Evolutionary conservation across 1,140 invertebrate species (phyloP).

Genomic region (Drosophila sucinea): DNA sequence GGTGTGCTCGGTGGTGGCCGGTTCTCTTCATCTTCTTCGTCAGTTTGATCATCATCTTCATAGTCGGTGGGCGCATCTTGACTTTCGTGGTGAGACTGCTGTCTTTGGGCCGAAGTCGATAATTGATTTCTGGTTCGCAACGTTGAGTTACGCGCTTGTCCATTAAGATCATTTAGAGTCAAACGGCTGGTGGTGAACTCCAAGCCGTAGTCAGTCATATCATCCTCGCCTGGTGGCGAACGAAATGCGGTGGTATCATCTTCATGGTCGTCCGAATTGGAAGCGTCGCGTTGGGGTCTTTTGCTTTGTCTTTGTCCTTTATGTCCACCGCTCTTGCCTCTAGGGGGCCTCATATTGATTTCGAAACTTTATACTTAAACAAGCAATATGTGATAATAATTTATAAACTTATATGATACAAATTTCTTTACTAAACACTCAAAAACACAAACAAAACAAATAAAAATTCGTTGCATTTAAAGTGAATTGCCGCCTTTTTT

Average conservation of each 20-base stretch:
- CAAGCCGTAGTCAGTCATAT: slow-evolving; percentile 63
- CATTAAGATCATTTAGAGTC: neutral
- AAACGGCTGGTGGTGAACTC: slow-evolving; percentile 60
- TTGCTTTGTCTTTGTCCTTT: neutral
- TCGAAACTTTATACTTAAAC: neutral
- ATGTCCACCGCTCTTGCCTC: neutral
- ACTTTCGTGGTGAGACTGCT: neutral
- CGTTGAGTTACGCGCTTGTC: slow-evolving; percentile 37
- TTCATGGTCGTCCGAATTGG: neutral
- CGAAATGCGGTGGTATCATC: slow-evolving; percentile 33
- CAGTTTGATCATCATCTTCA: slow-evolving; percentile 28
- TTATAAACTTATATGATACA: neutral
- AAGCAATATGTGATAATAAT: neutral
- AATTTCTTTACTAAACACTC: neutral
- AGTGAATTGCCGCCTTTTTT: slow-evolving; percentile 2
- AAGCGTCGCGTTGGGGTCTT: neutral
- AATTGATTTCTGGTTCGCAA: slow-evolving; percentile 17
- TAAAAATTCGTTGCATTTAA: neutral
- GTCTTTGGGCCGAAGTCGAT: neutral
- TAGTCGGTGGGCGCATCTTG: slow-evolving; percentile 9
- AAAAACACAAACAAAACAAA: neutral
- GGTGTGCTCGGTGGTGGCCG: slow-evolving; percentile 11
- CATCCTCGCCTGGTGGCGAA: slow-evolving; percentile 28
- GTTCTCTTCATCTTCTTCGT: slow-evolving; percentile 40
- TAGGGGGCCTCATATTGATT: neutral